phyloP scores from a whole-genome alignment of 2,888 invertebrate genomes.

The Chaetogeoica ovagalla region DNA sequence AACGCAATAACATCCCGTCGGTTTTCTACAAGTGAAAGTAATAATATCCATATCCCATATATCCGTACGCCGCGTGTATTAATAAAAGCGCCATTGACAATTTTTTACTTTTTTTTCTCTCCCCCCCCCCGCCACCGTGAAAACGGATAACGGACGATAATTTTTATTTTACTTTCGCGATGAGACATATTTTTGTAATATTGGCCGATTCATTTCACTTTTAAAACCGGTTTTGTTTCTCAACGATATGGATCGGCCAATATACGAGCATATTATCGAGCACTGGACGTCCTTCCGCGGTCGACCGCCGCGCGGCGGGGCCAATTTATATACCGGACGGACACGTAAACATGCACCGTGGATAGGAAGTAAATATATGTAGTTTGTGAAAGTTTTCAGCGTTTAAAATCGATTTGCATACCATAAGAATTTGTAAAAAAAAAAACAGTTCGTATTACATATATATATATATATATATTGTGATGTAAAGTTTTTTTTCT shows the following conservation, averaged over 20 bases:
- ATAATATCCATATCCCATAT: constrained; percentile 37
- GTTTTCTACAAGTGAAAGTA: constrained; percentile 43
- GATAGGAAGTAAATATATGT: constrained; percentile 36
- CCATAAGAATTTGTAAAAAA: constrained; percentile 31
- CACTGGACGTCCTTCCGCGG: constrained; percentile 31
- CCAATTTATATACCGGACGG: constrained; percentile 42
- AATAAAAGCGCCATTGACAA: constrained; percentile 30
- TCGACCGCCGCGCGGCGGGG: constrained; percentile 27
- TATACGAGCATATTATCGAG: background rate
- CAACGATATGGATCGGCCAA: constrained; percentile 32
- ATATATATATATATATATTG: constrained; percentile 11
- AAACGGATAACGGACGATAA: constrained; percentile 19
- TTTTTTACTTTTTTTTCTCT: background rate
- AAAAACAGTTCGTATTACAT: constrained; percentile 9
- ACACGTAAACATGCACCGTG: constrained; percentile 20
- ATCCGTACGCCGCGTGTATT: background rate
- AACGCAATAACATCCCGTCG: constrained; percentile 13
- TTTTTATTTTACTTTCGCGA: constrained; percentile 44
- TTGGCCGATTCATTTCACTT: constrained; percentile 48
- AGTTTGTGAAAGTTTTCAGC: constrained; percentile 40
- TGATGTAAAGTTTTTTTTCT: constrained; percentile 26
- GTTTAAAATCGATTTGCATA: constrained; percentile 43
- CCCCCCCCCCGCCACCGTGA: too few relatives aligned
- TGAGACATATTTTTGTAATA: constrained; percentile 33
- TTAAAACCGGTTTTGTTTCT: constrained; percentile 45